A percentile compares a stretch with the other conserved stretches of the same genome.
phyloP scores from a whole-genome alignment of 2,888 invertebrate species.

The Phasia obesa region DNA sequence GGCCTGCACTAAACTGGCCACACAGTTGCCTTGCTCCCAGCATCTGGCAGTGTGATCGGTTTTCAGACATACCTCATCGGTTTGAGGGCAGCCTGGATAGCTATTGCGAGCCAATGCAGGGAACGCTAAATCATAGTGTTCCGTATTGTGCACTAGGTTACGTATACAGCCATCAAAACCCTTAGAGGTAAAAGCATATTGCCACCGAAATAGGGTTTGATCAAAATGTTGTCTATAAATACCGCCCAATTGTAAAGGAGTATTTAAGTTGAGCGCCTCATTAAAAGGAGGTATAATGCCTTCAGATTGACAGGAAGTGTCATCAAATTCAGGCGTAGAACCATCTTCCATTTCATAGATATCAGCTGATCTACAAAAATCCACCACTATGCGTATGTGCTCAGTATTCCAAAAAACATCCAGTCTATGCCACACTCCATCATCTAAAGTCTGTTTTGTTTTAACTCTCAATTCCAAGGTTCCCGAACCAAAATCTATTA shows the following conservation, averaged over 20 bases:
- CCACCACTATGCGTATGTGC: slow-evolving; percentile 94
- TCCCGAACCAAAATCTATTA: slow-evolving; percentile 97
- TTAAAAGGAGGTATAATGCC: slow-evolving; percentile 97
- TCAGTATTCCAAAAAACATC: slow-evolving; percentile 98
- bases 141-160: slow-evolving; percentile 97
- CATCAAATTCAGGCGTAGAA: slow-evolving; percentile 92
- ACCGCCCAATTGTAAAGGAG: slow-evolving; percentile 96
- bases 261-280: slow-evolving; percentile 96
- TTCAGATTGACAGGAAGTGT: slow-evolving; percentile 93
- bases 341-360: slow-evolving; percentile 94
- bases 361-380: slow-evolving; percentile 94
- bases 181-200: slow-evolving; percentile 93
- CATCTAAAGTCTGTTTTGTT: slow-evolving; percentile 92
- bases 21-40: slow-evolving; percentile 95
- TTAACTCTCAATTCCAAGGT: slow-evolving; percentile 92
- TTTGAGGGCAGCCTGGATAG: slow-evolving; percentile 94
- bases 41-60: slow-evolving; percentile 92
- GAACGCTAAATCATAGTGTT: slow-evolving; percentile 95
- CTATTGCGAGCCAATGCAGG: slow-evolving; percentile 94
- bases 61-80: slow-evolving; percentile 94
- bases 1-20: slow-evolving; percentile 93
- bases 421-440: slow-evolving; percentile 98
- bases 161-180: slow-evolving; percentile 98
- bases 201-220: slow-evolving; percentile 93
- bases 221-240: slow-evolving; percentile 94